A percentile compares a stretch with the other conserved stretches of the same genome.
These are phyloP conservation scores for Baccha elongata DNA, from an alignment of 2,888 invertebrate species.

Conservation along the genomic window DNA sequence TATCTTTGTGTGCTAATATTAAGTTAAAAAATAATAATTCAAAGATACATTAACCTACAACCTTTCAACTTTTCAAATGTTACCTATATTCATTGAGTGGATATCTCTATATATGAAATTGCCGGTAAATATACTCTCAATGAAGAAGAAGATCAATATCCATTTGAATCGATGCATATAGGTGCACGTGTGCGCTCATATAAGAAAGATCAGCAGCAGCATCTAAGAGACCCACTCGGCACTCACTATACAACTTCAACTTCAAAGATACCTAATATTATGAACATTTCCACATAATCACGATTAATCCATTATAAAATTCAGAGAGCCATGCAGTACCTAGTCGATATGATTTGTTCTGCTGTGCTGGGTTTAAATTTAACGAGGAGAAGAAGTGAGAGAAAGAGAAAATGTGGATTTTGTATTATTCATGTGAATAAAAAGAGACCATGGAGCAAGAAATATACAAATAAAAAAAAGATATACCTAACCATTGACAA, in stretches of 20 bases:
- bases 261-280: conserved; percentile 27
- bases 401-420: conserved; percentile 26
- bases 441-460: not conserved
- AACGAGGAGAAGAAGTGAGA: not conserved
- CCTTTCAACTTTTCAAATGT: not conserved
- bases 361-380: not conserved
- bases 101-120: not conserved
- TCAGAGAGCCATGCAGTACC: conserved; percentile 23
- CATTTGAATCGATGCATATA: conserved; percentile 31
- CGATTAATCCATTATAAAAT: conserved; percentile 60
- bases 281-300: conserved; percentile 61
- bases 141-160: conserved; percentile 40
- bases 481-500: no score
- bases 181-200: conserved; percentile 11
- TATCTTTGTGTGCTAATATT: not conserved
- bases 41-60: conserved; percentile 1
- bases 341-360: conserved; percentile 54
- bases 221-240: not conserved
- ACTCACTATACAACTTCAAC: not conserved
- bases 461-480: no score
- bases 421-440: not conserved
- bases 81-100: not conserved
- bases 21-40: conserved; percentile 1
- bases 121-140: conserved; percentile 5
- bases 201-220: not conserved